A percentile compares a stretch with the other conserved stretches of the same genome.
Conservation (phyloP, 2,113 vertebrate species). For the Hippolais icterina region DNA sequence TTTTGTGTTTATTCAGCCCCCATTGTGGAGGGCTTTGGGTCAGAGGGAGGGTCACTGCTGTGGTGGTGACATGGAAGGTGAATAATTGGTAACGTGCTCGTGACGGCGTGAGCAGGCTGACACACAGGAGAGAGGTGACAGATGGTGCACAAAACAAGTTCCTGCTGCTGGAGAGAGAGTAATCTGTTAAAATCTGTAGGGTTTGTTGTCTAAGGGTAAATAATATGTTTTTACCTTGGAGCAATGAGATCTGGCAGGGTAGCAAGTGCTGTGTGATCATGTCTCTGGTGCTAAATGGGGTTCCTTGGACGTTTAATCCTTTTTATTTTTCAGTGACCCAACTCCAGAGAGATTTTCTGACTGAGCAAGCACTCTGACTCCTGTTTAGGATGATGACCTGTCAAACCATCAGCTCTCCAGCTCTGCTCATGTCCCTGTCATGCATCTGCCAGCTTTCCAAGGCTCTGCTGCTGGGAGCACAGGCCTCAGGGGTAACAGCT, state of each 20-base stretch:
- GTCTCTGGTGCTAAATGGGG: background rate
- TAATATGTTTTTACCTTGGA: background rate
- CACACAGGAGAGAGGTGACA: background rate
- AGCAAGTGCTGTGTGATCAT: background rate
- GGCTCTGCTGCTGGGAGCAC: background rate
- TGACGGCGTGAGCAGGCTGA: background rate
- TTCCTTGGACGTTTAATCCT: background rate
- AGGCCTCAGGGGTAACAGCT: accelerated
- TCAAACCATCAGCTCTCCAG: background rate
- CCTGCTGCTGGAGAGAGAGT: background rate
- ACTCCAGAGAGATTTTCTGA: background rate
- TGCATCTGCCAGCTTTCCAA: background rate
- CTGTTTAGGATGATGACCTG: background rate
- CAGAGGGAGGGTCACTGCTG: background rate
- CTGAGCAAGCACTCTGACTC: background rate
- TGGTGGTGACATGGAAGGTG: background rate
- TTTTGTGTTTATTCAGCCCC: background rate
- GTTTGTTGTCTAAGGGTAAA: background rate
- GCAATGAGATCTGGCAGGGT: background rate
- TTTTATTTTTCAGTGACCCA: background rate
- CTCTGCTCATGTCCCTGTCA: background rate
- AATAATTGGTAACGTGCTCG: accelerated
- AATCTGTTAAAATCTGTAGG: background rate
- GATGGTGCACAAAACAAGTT: background rate
- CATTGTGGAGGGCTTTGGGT: background rate